Conservation (phyloP, 37 sponge, comb jelly and placozoan genomes). For the Eunapius fragilis region DNA sequence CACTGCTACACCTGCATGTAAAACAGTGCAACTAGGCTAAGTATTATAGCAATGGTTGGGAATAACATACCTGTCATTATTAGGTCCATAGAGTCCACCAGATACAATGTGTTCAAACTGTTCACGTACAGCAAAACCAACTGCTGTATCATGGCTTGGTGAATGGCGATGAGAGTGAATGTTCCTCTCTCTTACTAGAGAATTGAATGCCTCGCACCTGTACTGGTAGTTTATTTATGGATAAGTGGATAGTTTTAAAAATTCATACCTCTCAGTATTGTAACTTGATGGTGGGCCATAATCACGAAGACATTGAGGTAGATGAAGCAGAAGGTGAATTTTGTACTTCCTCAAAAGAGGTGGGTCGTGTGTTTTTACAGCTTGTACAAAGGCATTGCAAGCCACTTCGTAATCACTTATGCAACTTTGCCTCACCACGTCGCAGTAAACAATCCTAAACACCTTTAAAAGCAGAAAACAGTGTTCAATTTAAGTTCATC, state of each 20-base stretch:
- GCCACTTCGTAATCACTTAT: background rate
- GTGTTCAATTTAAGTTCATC: background rate
- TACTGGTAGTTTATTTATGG: background rate
- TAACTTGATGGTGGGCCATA: conserved; percentile 40
- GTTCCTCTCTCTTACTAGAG: background rate
- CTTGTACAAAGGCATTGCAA: conserved; percentile 23
- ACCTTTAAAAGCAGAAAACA: conserved; percentile 8
- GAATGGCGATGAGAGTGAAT: background rate
- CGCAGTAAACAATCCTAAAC: conserved; percentile 16
- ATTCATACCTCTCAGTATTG: conserved; percentile 42
- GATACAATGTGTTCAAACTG: background rate
- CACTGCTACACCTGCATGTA: too few relatives aligned
- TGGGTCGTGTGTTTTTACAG: background rate
- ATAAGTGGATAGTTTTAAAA: background rate
- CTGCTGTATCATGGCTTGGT: background rate
- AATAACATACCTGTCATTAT: too few relatives aligned
- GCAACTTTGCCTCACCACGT: background rate
- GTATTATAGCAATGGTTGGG: too few relatives aligned
- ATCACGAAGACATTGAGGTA: conserved; percentile 27
- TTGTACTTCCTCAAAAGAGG: background rate
- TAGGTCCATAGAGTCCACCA: too few relatives aligned
- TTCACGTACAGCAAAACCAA: conserved; percentile 1
- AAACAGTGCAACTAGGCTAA: too few relatives aligned
- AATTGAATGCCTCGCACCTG: conserved; percentile 10
- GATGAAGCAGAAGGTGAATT: conserved; percentile 10